Evolutionary conservation across 2,797 vertebrate genomes (phyloP).

Genomic region (Melopsittacus undulatus): DNA sequence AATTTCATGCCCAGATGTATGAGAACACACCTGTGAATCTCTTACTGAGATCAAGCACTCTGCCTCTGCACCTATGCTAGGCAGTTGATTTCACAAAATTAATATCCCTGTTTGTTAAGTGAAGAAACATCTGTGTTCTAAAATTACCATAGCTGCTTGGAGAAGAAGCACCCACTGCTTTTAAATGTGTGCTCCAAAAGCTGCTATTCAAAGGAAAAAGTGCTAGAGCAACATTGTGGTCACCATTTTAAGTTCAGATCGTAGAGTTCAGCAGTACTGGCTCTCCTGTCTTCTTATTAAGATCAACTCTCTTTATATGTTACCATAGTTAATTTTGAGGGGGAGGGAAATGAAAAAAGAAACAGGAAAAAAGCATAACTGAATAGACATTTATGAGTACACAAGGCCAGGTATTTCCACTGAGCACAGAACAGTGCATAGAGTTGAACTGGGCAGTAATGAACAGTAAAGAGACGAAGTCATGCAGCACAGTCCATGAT

Average conservation of each 20-base stretch:
- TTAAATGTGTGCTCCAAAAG: not conserved
- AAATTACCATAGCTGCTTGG: not conserved
- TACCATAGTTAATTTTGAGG: not conserved
- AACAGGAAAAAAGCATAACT: not conserved
- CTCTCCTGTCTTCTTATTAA: not conserved
- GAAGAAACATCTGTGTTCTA: not conserved
- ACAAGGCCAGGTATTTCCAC: not conserved
- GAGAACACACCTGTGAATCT: not conserved
- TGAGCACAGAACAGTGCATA: not conserved
- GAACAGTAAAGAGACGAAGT: not conserved
- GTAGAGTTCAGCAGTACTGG: not conserved
- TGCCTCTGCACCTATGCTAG: not conserved
- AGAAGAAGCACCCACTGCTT: not conserved
- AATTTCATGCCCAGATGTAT: not conserved
- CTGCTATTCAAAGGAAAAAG: not conserved
- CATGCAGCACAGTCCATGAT: not conserved
- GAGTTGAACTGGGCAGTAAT: not conserved
- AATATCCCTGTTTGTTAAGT: not conserved
- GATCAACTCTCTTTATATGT: not conserved
- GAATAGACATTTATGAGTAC: not conserved
- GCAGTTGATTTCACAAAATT: not conserved
- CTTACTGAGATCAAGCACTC: not conserved
- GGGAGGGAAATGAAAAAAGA: fast-evolving
- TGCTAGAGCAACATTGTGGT: not conserved
- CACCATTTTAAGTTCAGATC: not conserved